phyloP scores from a whole-genome alignment of 1,140 invertebrate genomes.

The Coenobita brevimanus region DNA sequence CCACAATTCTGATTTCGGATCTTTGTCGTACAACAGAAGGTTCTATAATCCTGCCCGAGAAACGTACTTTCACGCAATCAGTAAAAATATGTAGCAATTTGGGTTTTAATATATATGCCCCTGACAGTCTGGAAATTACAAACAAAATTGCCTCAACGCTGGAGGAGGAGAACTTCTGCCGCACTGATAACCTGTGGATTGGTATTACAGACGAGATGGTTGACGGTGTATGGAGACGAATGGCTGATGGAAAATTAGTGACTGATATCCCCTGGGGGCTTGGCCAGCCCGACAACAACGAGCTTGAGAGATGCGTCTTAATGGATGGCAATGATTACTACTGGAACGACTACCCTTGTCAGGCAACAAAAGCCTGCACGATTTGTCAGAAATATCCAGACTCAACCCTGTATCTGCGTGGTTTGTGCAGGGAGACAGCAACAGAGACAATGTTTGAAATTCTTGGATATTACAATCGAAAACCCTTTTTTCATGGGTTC shows the following conservation, averaged over 20 bases:
- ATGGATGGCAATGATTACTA: neutral
- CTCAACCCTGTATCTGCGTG: slow-evolving; percentile 22
- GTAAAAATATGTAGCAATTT: neutral
- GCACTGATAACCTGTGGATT: slow-evolving; percentile 3
- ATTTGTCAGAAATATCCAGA: neutral
- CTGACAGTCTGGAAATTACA: neutral
- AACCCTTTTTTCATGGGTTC: slow-evolving; percentile 51
- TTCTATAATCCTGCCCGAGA: slow-evolving; percentile 35
- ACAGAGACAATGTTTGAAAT: slow-evolving; percentile 49
- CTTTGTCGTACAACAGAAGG: slow-evolving; percentile 3
- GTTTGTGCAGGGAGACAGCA: neutral
- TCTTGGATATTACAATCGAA: neutral
- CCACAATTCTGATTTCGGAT: neutral
- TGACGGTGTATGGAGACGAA: slow-evolving; percentile 39
- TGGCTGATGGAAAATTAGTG: neutral
- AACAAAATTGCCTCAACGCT: neutral
- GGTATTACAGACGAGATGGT: slow-evolving; percentile 30
- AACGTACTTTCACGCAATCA: neutral
- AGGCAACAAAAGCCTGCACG: neutral
- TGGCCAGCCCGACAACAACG: slow-evolving; percentile 37
- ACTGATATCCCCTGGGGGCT: neutral
- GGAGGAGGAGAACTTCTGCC: neutral
- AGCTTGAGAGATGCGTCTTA: slow-evolving; percentile 24
- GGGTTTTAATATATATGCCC: slow-evolving; percentile 26
- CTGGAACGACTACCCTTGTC: neutral